Evolutionary conservation across 2,113 vertebrate genomes (phyloP).

Genomic region (Aplodontia rufa): DNA sequence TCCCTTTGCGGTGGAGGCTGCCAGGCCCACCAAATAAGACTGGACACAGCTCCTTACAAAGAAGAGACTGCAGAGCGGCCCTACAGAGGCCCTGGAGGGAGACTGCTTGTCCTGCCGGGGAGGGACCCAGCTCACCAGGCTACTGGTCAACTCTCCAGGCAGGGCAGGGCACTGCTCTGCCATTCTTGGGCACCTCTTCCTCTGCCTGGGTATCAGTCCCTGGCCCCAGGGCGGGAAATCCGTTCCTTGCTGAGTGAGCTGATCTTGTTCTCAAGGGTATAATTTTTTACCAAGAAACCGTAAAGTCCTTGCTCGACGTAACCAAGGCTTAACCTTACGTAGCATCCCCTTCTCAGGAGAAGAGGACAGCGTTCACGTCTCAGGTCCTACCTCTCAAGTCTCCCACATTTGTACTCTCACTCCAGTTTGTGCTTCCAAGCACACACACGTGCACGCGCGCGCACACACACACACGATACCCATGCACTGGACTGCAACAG

Average conservation of each 20-base stretch:
- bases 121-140: neutral
- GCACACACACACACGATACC: neutral
- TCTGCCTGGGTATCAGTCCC: neutral
- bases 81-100: neutral
- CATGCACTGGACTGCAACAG: accelerated
- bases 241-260: neutral
- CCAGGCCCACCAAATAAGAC: neutral
- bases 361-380: accelerated
- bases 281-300: neutral
- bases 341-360: neutral
- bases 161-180: neutral
- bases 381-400: neutral
- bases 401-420: neutral
- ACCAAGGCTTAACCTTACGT: neutral
- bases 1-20: neutral
- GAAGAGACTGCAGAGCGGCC: neutral
- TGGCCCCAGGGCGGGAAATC: neutral
- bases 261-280: neutral
- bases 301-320: neutral
- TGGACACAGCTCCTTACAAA: neutral
- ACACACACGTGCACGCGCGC: neutral
- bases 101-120: neutral
- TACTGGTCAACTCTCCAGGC: accelerated
- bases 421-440: neutral
- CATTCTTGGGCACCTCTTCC: neutral